phyloP scores from a whole-genome alignment of 2,113 vertebrate genomes.

The Coryphaenoides rupestris region DNA sequence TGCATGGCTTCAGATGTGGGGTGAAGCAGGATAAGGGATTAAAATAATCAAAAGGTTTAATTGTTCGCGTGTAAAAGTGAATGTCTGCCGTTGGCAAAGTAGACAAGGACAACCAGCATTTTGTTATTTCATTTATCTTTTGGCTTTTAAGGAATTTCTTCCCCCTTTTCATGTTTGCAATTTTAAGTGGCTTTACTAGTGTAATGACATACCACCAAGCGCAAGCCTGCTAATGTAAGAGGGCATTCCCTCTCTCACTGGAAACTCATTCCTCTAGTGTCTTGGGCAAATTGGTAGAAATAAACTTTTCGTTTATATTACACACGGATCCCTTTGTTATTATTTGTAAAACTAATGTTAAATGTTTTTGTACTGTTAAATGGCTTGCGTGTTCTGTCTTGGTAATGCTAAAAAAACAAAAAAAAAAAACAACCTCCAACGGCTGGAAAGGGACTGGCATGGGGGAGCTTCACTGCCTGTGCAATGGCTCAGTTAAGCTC shows the following conservation, averaged over 20 bases:
- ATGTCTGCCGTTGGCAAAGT: constrained; percentile 67
- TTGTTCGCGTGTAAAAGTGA: constrained; percentile 68
- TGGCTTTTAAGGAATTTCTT: constrained; percentile 68
- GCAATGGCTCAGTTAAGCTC: constrained; percentile 41
- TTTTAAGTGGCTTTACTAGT: constrained; percentile 80
- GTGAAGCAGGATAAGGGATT: constrained; percentile 68
- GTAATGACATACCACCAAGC: constrained; percentile 66
- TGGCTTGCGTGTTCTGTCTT: constrained; percentile 64
- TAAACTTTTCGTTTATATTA: constrained; percentile 82
- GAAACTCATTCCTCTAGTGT: constrained; percentile 79
- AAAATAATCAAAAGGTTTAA: constrained; percentile 59
- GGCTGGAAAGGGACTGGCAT: constrained; percentile 47
- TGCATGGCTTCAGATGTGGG: constrained; percentile 73
- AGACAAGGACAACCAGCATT: constrained; percentile 67
- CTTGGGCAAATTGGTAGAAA: constrained; percentile 80
- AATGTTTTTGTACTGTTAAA: constrained; percentile 68
- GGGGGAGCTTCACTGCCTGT: constrained; percentile 38
- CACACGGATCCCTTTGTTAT: constrained; percentile 70
- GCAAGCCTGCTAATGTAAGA: constrained; percentile 77
- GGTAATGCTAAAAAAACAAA: constrained; percentile 66
- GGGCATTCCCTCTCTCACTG: constrained; percentile 74
- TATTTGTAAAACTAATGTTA: constrained; percentile 73
- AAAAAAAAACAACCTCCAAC: too few relatives aligned
- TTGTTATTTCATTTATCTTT: constrained; percentile 30
- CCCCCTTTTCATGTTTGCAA: constrained; percentile 68